Base-by-base conservation (phyloP, 1,140 invertebrate species). In the Chelonus insularis region DNA sequence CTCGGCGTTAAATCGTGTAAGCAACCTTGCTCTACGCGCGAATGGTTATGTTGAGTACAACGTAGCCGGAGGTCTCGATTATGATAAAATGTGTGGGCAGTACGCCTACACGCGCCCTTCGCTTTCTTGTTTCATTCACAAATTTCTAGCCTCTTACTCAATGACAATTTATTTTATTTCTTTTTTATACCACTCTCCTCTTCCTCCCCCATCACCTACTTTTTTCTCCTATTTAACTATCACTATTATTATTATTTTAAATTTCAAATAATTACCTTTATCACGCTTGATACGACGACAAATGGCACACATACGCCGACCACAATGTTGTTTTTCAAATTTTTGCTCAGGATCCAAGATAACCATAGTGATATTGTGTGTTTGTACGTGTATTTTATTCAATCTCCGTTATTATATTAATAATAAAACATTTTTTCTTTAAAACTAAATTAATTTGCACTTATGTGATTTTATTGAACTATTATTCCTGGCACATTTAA, bases 261-360 rank as follows among this genome's bases (percentile, higher is more conserved):
- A n/a, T n/a, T n/a, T n/a, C n/a, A n/a, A n/a, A n/a, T n/a, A n/a
- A 39, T 78, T 79, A 81, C 79, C 79, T 81, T 76, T 81, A 63
- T 81, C 79, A 60, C 79, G 73, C 68, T 75, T 78, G 71, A 81
- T 77, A 68, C 79, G 75, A 69, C 78, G 75, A 73, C 79, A 81
- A 74, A 81, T 81, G 37, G 79, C 79, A 64, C 79, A 81, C 79
- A 81, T 81, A 58, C 79, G 78, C 37, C 79, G 73, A 48, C 72
- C 77, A 66, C 79, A 81, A 55, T 81, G 79, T 63, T 79, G 78
- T 74, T 78, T 66, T 65, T 81, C 78, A 54, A 75, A 76, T 70
- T 80, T 81, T 69, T 78, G 77, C 63, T 79, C 79, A 29, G 77
- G 79, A 74, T 81, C 79, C 73, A 81, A 64, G 68, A 78, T 81